phyloP scores from a whole-genome alignment of 2,113 vertebrate genomes.

The Budorcas taxicolor region DNA sequence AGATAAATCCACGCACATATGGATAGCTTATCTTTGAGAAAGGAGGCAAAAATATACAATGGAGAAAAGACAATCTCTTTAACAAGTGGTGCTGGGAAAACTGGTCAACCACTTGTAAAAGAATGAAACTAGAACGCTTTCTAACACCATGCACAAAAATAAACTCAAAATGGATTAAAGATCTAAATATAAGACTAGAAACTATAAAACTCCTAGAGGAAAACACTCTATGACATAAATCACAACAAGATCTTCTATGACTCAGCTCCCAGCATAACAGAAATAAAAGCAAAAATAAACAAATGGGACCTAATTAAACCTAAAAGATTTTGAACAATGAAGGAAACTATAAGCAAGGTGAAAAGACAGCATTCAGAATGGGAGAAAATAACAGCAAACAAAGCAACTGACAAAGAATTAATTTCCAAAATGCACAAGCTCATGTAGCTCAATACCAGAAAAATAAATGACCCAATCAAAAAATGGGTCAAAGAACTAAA shows the following conservation, averaged over 20 bases:
- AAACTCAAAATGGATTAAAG: background rate
- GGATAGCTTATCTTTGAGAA: background rate
- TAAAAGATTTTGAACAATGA: background rate
- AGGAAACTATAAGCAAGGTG: background rate
- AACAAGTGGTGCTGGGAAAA: background rate
- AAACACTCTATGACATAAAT: background rate
- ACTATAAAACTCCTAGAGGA: background rate
- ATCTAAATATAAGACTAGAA: background rate
- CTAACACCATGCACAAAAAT: background rate
- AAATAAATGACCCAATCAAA: background rate
- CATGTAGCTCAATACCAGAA: background rate
- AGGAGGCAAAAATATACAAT: background rate
- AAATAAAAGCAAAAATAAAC: background rate
- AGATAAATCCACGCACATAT: background rate
- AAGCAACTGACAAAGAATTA: background rate
- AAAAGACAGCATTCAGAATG: background rate
- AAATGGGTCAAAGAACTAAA: background rate
- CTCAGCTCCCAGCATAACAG: background rate
- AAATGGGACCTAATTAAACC: background rate
- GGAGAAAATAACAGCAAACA: background rate
- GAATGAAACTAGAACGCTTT: background rate
- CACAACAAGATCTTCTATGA: background rate
- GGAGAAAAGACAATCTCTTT: background rate
- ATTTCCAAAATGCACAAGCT: background rate
- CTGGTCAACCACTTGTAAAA: background rate